Evolutionary conservation across 2,113 vertebrate genomes (phyloP).

Genomic region (Coturnix japonica): DNA sequence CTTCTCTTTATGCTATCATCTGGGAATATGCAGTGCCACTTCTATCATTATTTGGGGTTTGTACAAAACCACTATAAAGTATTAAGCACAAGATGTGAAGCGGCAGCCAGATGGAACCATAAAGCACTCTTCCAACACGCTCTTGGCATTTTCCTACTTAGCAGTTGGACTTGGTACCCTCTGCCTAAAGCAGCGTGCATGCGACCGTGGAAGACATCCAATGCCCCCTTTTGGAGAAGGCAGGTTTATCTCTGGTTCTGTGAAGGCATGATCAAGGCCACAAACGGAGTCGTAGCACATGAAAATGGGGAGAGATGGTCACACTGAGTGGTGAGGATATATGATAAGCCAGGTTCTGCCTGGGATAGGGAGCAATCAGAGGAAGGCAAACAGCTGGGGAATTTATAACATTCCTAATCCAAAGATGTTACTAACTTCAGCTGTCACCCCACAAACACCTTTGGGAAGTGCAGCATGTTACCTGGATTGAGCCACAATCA

Average conservation of each 20-base stretch:
- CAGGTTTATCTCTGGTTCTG: background rate
- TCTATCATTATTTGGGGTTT: background rate
- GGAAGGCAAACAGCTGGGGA: background rate
- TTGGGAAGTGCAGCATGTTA: background rate
- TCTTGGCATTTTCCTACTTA: background rate
- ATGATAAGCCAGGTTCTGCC: background rate
- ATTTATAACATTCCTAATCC: background rate
- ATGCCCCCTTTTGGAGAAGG: background rate
- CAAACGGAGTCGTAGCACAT: background rate
- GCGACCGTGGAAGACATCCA: background rate
- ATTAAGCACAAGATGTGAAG: background rate
- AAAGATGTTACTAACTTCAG: background rate
- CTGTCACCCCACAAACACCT: background rate
- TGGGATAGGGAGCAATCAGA: background rate
- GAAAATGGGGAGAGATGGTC: background rate
- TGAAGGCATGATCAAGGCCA: background rate
- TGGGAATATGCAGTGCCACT: background rate
- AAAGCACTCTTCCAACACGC: background rate
- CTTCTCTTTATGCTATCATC: background rate
- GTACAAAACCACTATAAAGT: background rate
- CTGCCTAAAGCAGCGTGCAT: background rate
- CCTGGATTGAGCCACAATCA: background rate
- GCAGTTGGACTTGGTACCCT: background rate
- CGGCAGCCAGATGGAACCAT: background rate
- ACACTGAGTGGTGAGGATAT: background rate